phyloP scores from a whole-genome alignment of 2,113 vertebrate species.

The Zosterops pallidus region DNA sequence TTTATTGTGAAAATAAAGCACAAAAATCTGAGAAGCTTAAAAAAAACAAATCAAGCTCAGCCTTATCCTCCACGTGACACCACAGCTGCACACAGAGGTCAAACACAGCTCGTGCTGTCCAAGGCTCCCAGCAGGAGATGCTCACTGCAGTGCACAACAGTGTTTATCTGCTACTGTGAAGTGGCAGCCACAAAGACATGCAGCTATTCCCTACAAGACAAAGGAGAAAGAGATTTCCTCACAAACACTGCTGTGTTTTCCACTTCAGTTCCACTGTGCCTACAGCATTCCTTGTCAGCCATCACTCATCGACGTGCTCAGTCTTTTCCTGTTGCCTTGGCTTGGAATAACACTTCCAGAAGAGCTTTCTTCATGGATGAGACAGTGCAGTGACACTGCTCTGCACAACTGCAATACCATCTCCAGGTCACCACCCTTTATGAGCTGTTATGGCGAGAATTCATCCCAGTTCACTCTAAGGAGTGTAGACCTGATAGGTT shows the following conservation, averaged over 20 bases:
- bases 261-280: neutral
- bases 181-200: neutral
- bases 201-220: neutral
- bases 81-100: neutral
- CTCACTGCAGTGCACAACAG: neutral
- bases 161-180: neutral
- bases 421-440: neutral
- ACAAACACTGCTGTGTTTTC: neutral
- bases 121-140: neutral
- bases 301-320: neutral
- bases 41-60: neutral
- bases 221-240: neutral
- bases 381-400: neutral
- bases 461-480: neutral
- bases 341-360: neutral
- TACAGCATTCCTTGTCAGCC: neutral
- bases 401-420: neutral
- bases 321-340: neutral
- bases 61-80: neutral
- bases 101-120: neutral
- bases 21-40: neutral
- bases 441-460: neutral
- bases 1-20: neutral
- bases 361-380: neutral
- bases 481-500: neutral